A percentile compares a stretch with the other conserved stretches of the same genome.
Evolutionary conservation across 1,140 invertebrate species (phyloP).

Genomic region (Aphelenchoides besseyi): DNA sequence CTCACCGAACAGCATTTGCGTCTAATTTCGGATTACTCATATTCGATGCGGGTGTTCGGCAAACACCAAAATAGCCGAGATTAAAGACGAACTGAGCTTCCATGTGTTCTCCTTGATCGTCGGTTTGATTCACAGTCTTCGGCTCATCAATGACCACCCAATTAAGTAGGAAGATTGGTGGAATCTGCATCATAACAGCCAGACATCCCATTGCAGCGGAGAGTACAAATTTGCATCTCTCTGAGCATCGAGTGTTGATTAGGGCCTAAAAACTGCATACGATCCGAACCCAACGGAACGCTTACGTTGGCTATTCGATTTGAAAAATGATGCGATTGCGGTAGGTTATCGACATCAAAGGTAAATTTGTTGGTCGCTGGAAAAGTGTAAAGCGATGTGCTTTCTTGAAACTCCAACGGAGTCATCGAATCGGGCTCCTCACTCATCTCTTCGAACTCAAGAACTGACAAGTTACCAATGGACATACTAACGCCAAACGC

Average conservation of each 20-base stretch:
- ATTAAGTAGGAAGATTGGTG: slow-evolving; percentile 35
- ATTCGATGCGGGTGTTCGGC: slow-evolving; percentile 23
- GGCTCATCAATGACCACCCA: slow-evolving; percentile 34
- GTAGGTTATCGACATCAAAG: not conserved
- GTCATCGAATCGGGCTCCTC: not conserved
- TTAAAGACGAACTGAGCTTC: slow-evolving; percentile 36
- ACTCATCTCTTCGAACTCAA: no score
- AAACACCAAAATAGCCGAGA: slow-evolving; percentile 39
- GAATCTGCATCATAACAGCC: slow-evolving; percentile 28
- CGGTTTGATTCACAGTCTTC: slow-evolving; percentile 22
- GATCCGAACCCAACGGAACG: not conserved
- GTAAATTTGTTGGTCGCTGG: not conserved
- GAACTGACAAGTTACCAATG: not conserved
- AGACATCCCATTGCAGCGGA: slow-evolving; percentile 27
- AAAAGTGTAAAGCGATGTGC: not conserved
- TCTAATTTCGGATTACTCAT: slow-evolving; percentile 18
- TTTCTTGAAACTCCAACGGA: not conserved
- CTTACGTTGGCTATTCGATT: slow-evolving; percentile 5
- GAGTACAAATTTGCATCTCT: slow-evolving; percentile 23
- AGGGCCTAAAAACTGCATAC: slow-evolving; percentile 25
- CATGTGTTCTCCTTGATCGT: slow-evolving; percentile 26
- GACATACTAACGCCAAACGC: not conserved
- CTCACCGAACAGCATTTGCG: not conserved
- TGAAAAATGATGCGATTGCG: not conserved
- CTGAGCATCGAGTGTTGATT: slow-evolving; percentile 36